phyloP scores from a whole-genome alignment of 2,797 vertebrate genomes.

The Jordanella pulchra region DNA sequence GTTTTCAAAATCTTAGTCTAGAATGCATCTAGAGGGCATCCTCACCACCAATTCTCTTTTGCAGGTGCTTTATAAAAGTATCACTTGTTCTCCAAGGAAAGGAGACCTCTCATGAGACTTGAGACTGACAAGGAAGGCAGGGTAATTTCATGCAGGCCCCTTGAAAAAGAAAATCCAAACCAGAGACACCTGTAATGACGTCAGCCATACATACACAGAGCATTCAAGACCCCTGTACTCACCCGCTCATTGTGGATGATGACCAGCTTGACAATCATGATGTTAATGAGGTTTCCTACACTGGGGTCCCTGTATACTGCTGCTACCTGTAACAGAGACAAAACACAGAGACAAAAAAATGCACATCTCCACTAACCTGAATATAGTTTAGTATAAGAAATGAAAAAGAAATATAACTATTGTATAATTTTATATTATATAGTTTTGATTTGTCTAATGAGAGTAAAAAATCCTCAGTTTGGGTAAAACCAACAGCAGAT shows the following conservation, averaged over 20 bases:
- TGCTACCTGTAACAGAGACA: constrained; percentile 88
- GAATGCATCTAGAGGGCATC: neutral
- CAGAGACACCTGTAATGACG: constrained; percentile 66
- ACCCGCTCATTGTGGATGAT: constrained; percentile 95
- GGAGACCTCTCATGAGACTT: constrained; percentile 48
- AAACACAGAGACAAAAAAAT: constrained; percentile 69
- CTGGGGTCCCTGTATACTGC: constrained; percentile 94
- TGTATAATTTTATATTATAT: constrained; percentile 8
- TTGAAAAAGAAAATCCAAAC: constrained; percentile 30
- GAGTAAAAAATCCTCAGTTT: constrained; percentile 35
- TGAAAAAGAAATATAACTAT: constrained; percentile 8
- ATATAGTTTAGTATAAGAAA: constrained; percentile 1
- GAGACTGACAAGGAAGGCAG: constrained; percentile 62
- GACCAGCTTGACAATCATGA: constrained; percentile 93
- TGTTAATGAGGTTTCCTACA: constrained; percentile 96
- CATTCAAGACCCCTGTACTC: constrained; percentile 56
- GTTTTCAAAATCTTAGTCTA: neutral
- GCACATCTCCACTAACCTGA: constrained; percentile 65
- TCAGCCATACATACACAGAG: constrained; percentile 39
- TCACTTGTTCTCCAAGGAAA: constrained; percentile 45
- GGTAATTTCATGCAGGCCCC: constrained; percentile 53
- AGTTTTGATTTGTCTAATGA: constrained; percentile 35
- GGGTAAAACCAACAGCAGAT: constrained; percentile 51
- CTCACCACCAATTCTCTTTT: constrained; percentile 17
- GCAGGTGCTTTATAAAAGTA: constrained; percentile 52